Percentiles rank a stretch among this genome's conserved stretches.
phyloP scores from a whole-genome alignment of 2,113 vertebrate species.

The Microcebus lehilahytsara region DNA sequence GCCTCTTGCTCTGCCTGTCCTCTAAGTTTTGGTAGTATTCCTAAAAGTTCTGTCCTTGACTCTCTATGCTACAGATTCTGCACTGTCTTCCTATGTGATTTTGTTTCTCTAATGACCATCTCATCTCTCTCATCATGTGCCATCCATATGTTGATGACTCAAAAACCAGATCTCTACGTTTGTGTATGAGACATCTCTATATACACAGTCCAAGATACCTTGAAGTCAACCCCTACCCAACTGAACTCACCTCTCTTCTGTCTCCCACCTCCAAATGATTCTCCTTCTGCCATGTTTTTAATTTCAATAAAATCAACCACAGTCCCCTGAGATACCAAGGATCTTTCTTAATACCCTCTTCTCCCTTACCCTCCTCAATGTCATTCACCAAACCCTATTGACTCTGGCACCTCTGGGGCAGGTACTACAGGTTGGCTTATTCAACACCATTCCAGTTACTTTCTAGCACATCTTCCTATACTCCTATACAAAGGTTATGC shows the following conservation, averaged over 20 bases:
- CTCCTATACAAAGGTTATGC: not conserved
- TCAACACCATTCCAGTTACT: not conserved
- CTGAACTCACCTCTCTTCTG: not conserved
- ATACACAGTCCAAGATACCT: not conserved
- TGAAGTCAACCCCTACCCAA: not conserved
- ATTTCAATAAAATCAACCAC: not conserved
- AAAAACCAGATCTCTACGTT: not conserved
- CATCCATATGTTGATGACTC: not conserved
- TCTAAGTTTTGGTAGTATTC: not conserved
- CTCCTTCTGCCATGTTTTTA: not conserved
- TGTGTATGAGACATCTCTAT: not conserved
- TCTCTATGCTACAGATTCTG: not conserved
- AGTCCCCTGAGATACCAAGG: not conserved
- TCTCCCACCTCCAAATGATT: not conserved
- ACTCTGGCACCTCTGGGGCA: not conserved
- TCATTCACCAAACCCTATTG: not conserved
- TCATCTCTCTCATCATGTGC: not conserved
- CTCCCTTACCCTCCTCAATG: not conserved
- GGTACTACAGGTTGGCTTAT: not conserved
- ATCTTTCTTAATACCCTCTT: not conserved
- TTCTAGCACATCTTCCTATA: not conserved
- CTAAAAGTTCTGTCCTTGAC: not conserved
- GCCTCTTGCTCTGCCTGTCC: not conserved
- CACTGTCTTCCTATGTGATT: not conserved
- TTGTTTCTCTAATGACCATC: not conserved